These are phyloP conservation scores for Plotosus lineatus DNA, from an alignment of 2,113 vertebrate species.

Conservation along the genomic window DNA sequence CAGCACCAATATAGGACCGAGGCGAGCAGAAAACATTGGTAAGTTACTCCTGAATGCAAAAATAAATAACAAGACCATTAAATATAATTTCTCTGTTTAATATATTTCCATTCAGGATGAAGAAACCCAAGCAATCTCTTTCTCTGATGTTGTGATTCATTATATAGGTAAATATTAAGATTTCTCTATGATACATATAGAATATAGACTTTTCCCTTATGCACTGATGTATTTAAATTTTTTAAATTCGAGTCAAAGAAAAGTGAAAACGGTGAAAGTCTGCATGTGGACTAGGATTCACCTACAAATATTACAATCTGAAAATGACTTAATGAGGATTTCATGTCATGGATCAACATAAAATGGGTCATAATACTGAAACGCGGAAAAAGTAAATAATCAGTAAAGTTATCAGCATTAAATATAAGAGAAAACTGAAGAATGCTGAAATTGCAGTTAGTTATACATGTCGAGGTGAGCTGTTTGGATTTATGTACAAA, in stretches of 20 bases:
- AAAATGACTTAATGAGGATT: background rate
- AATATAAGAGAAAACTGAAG: background rate
- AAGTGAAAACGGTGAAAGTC: slow-evolving; percentile 61
- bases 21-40: slow-evolving; percentile 60
- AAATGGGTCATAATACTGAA: background rate
- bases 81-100: slow-evolving; percentile 54
- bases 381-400: background rate
- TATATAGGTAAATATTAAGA: slow-evolving; percentile 49
- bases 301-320: background rate
- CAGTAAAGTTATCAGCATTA: background rate
- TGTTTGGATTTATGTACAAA: too few relatives aligned
- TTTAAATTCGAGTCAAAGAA: slow-evolving; percentile 57
- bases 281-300: slow-evolving; percentile 41
- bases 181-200: slow-evolving; percentile 62
- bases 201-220: slow-evolving; percentile 48
- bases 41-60: slow-evolving; percentile 57
- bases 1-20: slow-evolving; percentile 41
- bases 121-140: slow-evolving; percentile 46
- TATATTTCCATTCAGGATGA: slow-evolving; percentile 48
- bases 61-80: slow-evolving; percentile 56
- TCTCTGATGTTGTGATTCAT: slow-evolving; percentile 56
- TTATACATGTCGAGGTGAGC: too few relatives aligned
- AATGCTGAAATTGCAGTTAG: background rate
- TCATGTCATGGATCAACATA: background rate
- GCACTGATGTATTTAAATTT: slow-evolving; percentile 53